Conservation (phyloP, 2,888 invertebrate species). For the Eledona agricola region DNA sequence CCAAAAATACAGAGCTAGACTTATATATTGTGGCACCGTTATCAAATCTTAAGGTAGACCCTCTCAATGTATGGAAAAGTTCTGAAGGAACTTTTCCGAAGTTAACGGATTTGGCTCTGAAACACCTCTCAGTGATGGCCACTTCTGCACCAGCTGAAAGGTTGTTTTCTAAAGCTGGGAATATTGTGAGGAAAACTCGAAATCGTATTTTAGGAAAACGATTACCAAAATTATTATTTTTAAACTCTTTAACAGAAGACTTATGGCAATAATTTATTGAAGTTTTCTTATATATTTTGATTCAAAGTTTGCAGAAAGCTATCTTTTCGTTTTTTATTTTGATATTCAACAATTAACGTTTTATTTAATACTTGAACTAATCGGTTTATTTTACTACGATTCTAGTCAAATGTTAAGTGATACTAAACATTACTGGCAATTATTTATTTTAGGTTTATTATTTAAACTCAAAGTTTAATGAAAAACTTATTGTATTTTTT, state of each 20-base stretch:
- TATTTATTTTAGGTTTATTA: no score
- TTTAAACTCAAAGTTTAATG: no score
- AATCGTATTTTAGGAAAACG: not conserved
- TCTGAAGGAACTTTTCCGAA: not conserved
- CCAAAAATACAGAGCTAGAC: not conserved
- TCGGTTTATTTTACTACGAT: no score
- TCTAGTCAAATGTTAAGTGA: no score
- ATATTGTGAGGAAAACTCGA: not conserved
- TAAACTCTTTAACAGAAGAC: not conserved
- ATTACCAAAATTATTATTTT: slow-evolving; percentile 1
- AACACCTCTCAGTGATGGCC: slow-evolving; percentile 2
- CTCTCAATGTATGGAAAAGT: not conserved
- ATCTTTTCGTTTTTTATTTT: no score
- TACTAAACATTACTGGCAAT: no score
- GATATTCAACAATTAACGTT: no score
- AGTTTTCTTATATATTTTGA: no score
- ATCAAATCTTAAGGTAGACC: not conserved
- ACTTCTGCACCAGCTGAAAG: slow-evolving; percentile 12
- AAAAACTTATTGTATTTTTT: no score
- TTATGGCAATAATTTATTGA: no score
- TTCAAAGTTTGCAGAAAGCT: no score
- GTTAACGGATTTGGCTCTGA: slow-evolving; percentile 1
- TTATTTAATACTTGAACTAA: no score
- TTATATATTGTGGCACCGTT: not conserved
- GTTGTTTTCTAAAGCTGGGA: slow-evolving; percentile 11